Conservation (phyloP, 2,113 vertebrate species). For the Oncorhynchus mykiss region DNA sequence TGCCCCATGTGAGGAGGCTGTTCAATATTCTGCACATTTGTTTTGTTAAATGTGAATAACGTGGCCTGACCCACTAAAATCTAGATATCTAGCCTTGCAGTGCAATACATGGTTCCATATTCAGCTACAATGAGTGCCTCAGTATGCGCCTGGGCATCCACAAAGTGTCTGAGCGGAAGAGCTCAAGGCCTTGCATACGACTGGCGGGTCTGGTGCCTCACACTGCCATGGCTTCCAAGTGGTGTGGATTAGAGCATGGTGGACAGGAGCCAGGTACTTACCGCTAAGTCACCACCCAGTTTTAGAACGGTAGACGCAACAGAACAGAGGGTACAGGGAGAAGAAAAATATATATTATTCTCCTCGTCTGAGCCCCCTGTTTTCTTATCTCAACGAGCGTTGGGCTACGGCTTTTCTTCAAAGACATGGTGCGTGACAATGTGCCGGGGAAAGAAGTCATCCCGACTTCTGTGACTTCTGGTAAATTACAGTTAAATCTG, state of each 20-base stretch:
- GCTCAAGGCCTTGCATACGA: constrained; percentile 19
- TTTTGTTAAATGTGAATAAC: constrained; percentile 11
- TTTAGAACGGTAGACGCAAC: constrained; percentile 40
- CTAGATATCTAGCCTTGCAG: constrained; percentile 1
- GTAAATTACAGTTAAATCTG: too few relatives aligned
- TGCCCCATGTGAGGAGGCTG: neutral
- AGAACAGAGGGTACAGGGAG: constrained; percentile 30
- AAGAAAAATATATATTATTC: constrained; percentile 20
- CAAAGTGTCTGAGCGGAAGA: constrained; percentile 28
- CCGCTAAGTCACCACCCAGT: constrained; percentile 32
- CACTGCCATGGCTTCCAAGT: constrained; percentile 57
- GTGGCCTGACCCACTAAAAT: neutral
- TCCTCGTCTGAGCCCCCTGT: constrained; percentile 22
- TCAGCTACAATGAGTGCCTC: constrained; percentile 45
- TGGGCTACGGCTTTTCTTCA: constrained; percentile 34
- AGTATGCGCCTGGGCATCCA: constrained; percentile 38
- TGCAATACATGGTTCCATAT: constrained; percentile 50
- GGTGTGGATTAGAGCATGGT: constrained; percentile 36
- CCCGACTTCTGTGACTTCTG: neutral
- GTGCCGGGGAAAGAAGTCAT: constrained; percentile 35
- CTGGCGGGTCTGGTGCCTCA: constrained; percentile 39
- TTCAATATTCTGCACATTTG: neutral
- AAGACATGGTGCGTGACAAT: constrained; percentile 33
- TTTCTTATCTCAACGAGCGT: constrained; percentile 24
- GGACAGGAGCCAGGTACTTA: constrained; percentile 35